A percentile compares a stretch with the other conserved stretches of the same genome.
Conservation (phyloP, 2,888 invertebrate genomes). For the Epirrhoe alternata region DNA sequence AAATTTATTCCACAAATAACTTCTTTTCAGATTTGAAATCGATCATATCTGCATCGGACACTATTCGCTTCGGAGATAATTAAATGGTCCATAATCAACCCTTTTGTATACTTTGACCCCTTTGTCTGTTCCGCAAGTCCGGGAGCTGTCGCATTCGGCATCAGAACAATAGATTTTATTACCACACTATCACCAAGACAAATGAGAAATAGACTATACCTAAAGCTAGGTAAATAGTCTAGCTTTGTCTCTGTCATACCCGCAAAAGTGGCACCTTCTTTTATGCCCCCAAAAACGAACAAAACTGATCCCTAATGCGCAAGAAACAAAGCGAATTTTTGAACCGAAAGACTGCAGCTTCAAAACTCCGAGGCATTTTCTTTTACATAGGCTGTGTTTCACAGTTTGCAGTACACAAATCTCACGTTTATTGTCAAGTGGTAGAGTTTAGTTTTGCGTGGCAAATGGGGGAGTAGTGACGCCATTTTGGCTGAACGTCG, state of each 20-base stretch:
- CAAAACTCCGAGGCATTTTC: constrained; percentile 75
- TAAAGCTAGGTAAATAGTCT: constrained; percentile 75
- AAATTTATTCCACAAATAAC: constrained; percentile 23
- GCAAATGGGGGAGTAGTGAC: constrained; percentile 52
- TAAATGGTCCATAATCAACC: constrained; percentile 35
- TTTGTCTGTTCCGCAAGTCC: constrained; percentile 43
- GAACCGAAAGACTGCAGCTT: constrained; percentile 62
- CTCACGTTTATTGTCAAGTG: constrained; percentile 30
- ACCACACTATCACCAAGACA: constrained; percentile 77
- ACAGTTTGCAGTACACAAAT: constrained; percentile 39
- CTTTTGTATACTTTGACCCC: constrained; percentile 33
- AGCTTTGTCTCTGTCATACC: constrained; percentile 66
- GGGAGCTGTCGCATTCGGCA: constrained; percentile 37
- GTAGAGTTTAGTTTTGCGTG: constrained; percentile 56
- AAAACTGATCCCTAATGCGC: constrained; percentile 57
- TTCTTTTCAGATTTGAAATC: constrained; percentile 39
- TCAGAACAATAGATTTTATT: constrained; percentile 72
- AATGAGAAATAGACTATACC: constrained; percentile 80
- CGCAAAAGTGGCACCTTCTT: constrained; percentile 77
- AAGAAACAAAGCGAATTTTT: constrained; percentile 66
- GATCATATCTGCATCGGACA: constrained; percentile 48
- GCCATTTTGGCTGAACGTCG: constrained; percentile 71
- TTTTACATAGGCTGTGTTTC: constrained; percentile 73
- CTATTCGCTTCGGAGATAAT: constrained; percentile 41
- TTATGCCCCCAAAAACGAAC: constrained; percentile 58